Percentiles rank a stretch among this genome's conserved stretches.
These are phyloP conservation scores for Alligator sinensis DNA, from an alignment of 2,113 vertebrate genomes.

Conservation along the genomic window DNA sequence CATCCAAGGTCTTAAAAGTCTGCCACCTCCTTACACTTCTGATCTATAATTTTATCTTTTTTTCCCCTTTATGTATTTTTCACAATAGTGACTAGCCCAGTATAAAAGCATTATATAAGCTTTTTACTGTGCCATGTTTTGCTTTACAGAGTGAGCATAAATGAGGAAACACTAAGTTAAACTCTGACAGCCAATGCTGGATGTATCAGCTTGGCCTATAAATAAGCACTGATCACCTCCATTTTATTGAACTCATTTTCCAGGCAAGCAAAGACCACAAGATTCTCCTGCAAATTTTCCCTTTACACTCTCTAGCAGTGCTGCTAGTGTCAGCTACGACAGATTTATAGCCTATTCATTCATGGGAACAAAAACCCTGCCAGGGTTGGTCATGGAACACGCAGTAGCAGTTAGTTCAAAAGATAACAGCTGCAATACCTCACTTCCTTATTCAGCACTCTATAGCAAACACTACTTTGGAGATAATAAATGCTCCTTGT, in stretches of 20 bases:
- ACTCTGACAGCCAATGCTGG: constrained; percentile 75
- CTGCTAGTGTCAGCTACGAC: constrained; percentile 79
- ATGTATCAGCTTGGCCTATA: constrained; percentile 81
- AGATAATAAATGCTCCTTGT: constrained; percentile 83
- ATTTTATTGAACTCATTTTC: constrained; percentile 86
- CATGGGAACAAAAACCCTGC: constrained; percentile 86
- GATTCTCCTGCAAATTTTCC: constrained; percentile 83
- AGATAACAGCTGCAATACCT: constrained; percentile 85
- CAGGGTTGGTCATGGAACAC: constrained; percentile 80
- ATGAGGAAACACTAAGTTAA: constrained; percentile 79
- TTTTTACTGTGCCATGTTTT: constrained; percentile 56
- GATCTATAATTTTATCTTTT: background rate
- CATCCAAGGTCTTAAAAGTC: background rate
- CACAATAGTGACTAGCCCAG: constrained; percentile 43
- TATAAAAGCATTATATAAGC: constrained; percentile 56
- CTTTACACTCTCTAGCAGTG: constrained; percentile 78
- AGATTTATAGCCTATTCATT: constrained; percentile 87
- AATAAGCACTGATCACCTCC: constrained; percentile 86
- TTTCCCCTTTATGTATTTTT: constrained; percentile 28
- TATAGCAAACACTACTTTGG: constrained; percentile 69
- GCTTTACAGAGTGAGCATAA: constrained; percentile 70
- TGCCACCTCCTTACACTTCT: background rate
- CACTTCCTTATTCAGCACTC: constrained; percentile 79
- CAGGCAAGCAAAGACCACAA: constrained; percentile 81
- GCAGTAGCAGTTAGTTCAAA: constrained; percentile 83